These are phyloP conservation scores for Megalurothrips usitatus DNA, from an alignment of 2,888 invertebrate species.

Conservation along the genomic window DNA sequence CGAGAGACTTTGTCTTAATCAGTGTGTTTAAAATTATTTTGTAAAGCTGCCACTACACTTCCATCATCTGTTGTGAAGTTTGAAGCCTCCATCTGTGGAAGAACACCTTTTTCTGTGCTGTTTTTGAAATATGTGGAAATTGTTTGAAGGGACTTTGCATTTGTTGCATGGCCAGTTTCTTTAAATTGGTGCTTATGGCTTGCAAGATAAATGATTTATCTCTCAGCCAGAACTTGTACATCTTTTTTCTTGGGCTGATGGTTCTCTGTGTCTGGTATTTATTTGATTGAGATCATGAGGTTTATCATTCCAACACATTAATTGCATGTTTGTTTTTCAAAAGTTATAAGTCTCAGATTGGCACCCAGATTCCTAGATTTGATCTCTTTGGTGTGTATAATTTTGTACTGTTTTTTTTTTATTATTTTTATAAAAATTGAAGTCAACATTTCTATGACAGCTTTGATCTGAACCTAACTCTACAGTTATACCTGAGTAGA, in stretches of 20 bases:
- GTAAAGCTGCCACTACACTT: not conserved
- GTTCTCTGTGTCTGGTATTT: too few relatives aligned
- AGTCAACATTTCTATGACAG: too few relatives aligned
- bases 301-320: too few relatives aligned
- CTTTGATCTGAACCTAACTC: too few relatives aligned
- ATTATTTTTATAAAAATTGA: too few relatives aligned
- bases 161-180: not conserved
- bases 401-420: not conserved
- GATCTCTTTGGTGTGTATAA: not conserved
- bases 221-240: not conserved
- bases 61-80: not conserved
- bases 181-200: not conserved
- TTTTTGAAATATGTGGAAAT: not conserved
- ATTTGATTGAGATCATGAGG: too few relatives aligned
- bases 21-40: not conserved
- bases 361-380: too few relatives aligned
- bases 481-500: too few relatives aligned
- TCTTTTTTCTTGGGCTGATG: too few relatives aligned
- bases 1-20: constrained; percentile 15
- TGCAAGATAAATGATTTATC: not conserved
- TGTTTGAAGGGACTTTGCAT: not conserved
- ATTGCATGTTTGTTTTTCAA: too few relatives aligned
- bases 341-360: too few relatives aligned
- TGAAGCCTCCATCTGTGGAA: not conserved
- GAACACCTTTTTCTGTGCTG: not conserved